phyloP scores from a whole-genome alignment of 2,113 vertebrate genomes.

The Rafetus swinhoei region DNA sequence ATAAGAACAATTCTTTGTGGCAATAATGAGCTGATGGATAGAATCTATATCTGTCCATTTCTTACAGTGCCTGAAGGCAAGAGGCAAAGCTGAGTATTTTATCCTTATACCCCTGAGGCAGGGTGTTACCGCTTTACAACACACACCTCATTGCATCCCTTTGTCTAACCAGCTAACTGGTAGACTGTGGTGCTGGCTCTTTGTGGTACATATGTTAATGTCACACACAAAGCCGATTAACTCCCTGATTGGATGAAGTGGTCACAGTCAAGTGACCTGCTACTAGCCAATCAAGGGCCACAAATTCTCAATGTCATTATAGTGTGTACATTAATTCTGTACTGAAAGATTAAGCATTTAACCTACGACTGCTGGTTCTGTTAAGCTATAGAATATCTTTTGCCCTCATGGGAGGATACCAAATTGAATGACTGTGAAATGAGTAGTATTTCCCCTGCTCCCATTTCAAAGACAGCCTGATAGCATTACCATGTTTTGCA shows the following conservation, averaged over 20 bases:
- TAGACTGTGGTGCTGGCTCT: not conserved
- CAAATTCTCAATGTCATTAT: not conserved
- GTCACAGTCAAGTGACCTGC: not conserved
- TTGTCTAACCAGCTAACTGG: not conserved
- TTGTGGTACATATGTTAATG: rapidly evolving
- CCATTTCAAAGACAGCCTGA: not conserved
- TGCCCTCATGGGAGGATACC: rapidly evolving
- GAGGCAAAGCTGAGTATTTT: not conserved
- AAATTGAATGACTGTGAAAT: not conserved
- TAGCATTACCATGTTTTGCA: rapidly evolving
- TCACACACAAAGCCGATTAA: conserved; percentile 58
- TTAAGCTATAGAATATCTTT: conserved; percentile 1
- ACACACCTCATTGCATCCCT: not conserved
- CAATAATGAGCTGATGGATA: rapidly evolving
- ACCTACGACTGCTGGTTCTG: conserved; percentile 28
- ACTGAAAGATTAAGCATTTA: conserved; percentile 28
- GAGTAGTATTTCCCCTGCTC: not conserved
- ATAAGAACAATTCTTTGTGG: not conserved
- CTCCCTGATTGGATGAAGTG: conserved; percentile 42
- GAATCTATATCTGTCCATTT: not conserved
- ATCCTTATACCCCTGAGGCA: not conserved
- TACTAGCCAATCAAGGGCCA: conserved; percentile 37
- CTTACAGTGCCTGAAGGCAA: not conserved
- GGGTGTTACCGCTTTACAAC: not conserved
- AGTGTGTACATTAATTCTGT: conserved; percentile 32